Evolutionary conservation across 2,888 invertebrate genomes (phyloP).

Genomic region (Acheta domesticus): DNA sequence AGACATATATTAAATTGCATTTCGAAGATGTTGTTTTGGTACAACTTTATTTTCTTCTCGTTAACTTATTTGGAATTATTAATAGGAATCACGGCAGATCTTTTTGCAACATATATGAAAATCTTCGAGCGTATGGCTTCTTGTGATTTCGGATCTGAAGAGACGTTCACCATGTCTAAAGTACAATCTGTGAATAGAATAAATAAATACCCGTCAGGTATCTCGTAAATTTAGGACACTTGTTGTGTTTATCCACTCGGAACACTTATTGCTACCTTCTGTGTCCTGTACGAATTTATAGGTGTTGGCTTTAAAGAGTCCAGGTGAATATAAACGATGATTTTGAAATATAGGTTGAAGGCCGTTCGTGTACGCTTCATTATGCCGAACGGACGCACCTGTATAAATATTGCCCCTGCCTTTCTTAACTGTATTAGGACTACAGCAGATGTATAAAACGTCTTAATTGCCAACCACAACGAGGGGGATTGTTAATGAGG

Average conservation of each 20-base stretch:
- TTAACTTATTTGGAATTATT: too few species aligned
- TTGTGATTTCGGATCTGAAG: too few species aligned
- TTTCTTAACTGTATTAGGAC: constrained; percentile 5
- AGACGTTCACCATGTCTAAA: too few species aligned
- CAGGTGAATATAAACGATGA: constrained; percentile 8
- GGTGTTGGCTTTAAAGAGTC: neutral
- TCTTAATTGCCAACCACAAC: neutral
- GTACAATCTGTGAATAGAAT: too few species aligned
- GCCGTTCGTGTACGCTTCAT: neutral
- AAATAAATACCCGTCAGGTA: neutral
- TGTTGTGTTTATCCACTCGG: neutral
- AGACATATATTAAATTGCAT: too few species aligned
- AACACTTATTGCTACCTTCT: constrained; percentile 7
- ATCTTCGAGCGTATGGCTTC: too few species aligned
- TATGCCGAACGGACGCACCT: neutral
- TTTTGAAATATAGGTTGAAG: constrained; percentile 18
- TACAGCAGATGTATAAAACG: constrained; percentile 18
- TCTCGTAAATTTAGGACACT: neutral
- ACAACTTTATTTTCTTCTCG: too few species aligned
- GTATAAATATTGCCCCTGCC: neutral
- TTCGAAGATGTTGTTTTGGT: too few species aligned
- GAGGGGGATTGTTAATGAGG: constrained; percentile 7
- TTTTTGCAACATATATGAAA: too few species aligned
- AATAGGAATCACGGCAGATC: too few species aligned
- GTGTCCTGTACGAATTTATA: neutral